These are phyloP conservation scores for Microplitis demolitor DNA, from an alignment of 1,140 invertebrate species.

Conservation along the genomic window DNA sequence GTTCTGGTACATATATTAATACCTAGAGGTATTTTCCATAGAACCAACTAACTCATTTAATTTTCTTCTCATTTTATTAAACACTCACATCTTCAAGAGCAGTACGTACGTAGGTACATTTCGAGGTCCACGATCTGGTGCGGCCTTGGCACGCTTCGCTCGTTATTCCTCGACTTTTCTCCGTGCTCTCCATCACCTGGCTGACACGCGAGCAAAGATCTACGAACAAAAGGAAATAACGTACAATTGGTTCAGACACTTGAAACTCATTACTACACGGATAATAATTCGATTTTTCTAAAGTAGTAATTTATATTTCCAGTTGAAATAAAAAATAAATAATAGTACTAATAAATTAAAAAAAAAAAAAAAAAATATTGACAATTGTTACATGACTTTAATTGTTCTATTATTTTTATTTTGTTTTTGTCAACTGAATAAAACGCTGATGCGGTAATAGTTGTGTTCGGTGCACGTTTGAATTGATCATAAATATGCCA, in stretches of 20 bases:
- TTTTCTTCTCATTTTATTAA: conserved; percentile 12
- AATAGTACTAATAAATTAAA: not conserved
- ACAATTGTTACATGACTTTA: not conserved
- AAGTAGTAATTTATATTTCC: not conserved
- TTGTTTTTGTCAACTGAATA: not conserved
- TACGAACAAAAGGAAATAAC: not conserved
- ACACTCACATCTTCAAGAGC: conserved; percentile 9
- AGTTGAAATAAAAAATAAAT: not conserved
- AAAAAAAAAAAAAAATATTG: too few species aligned
- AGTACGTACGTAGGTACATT: not conserved
- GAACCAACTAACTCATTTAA: not conserved
- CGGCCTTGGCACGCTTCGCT: conserved; percentile 48
- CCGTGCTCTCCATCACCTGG: conserved; percentile 9
- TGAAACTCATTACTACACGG: too few species aligned
- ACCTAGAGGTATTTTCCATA: not conserved
- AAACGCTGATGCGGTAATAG: conserved; percentile 19
- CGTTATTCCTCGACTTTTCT: conserved; percentile 20
- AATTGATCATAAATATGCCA: conserved; percentile 30
- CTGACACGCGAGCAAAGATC: conserved; percentile 16
- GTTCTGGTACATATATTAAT: too few species aligned
- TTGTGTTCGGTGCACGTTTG: conserved; percentile 3
- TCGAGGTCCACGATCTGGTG: conserved; percentile 32
- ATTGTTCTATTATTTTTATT: not conserved
- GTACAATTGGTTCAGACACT: not conserved
- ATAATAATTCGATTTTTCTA: too few species aligned